These are phyloP conservation scores for Ochropleura leucogaster DNA, from an alignment of 2,888 invertebrate species.

Conservation along the genomic window DNA sequence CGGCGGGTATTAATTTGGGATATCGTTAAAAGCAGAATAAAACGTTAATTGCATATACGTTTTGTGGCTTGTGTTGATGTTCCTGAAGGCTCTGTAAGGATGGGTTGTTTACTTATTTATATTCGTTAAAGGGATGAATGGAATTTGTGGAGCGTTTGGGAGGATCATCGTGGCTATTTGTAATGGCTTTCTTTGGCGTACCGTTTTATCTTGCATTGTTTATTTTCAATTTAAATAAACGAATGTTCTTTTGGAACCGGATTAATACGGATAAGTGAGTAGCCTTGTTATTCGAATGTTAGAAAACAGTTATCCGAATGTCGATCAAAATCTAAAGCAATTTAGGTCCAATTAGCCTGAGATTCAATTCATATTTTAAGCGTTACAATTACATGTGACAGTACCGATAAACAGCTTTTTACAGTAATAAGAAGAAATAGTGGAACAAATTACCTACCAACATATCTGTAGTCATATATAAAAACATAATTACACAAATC, in stretches of 20 bases:
- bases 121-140: slow-evolving; percentile 23
- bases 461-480: no score
- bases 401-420: no score
- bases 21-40: slow-evolving; percentile 66
- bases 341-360: not conserved
- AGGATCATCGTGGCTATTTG: slow-evolving; percentile 5
- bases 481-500: no score
- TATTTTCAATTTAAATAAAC: not conserved
- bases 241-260: not conserved
- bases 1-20: slow-evolving; percentile 62
- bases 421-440: not conserved
- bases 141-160: not conserved
- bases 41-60: slow-evolving; percentile 58
- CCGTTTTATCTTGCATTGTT: not conserved
- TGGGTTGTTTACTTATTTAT: slow-evolving; percentile 33
- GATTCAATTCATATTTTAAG: not conserved
- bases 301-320: not conserved
- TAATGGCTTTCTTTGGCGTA: not conserved
- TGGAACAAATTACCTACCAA: not conserved
- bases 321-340: not conserved
- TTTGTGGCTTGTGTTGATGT: slow-evolving; percentile 56
- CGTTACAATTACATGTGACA: not conserved
- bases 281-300: not conserved
- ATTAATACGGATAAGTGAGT: no score
- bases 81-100: slow-evolving; percentile 10